Base-by-base conservation (phyloP, 2,888 invertebrate genomes). In the Isoperla grammatica region DNA sequence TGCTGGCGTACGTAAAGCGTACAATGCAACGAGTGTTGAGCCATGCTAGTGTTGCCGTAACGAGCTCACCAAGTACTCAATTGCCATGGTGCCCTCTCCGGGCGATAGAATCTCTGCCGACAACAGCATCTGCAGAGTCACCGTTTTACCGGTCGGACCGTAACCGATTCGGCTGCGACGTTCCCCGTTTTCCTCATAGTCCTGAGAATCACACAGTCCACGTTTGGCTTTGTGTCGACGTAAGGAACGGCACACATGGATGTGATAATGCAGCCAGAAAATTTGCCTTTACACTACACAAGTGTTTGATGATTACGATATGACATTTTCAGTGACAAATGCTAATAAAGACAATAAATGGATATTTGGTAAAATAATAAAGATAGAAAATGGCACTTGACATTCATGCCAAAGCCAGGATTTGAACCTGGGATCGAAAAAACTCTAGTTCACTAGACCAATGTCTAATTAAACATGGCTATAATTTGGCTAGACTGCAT, bases 91-190 rank as follows among this genome's bases (percentile, higher is more conserved):
- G 43, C 88, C 89, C 71, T 84, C 85, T 43, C 92, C 93, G 48
- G 93, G 87, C 69, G 88, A 85, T 63, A 94, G 78, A 71, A 94
- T 86, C 71, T 89, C 88, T 57, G 92, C 92, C 67, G 87, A 83
- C 71, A 95, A 78, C 49, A 95, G 78, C 83, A 91, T 94, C 74
- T 89, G 89, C 64, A 95, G 76, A 9, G 93, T 93, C 13, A 94
- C 88, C 62, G 86, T 85, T 68, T 83, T 78, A 1, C 82, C 82
- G 13, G 83, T 78, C 68, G 68, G 61, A 49, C 61, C 59, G 42
- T 23, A 53, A 37, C 64, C 61, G 40, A 56, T 22, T 39, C 63
- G 76, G 11, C 64, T 42, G 64, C 79, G 79, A 61, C 71, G 78
- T 9, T 78, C 78, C 45, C 75, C 68, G 65, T 78, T 77, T 19